Evolutionary conservation across 2,113 vertebrate genomes (phyloP).

Genomic region (Zonotrichia leucophrys): DNA sequence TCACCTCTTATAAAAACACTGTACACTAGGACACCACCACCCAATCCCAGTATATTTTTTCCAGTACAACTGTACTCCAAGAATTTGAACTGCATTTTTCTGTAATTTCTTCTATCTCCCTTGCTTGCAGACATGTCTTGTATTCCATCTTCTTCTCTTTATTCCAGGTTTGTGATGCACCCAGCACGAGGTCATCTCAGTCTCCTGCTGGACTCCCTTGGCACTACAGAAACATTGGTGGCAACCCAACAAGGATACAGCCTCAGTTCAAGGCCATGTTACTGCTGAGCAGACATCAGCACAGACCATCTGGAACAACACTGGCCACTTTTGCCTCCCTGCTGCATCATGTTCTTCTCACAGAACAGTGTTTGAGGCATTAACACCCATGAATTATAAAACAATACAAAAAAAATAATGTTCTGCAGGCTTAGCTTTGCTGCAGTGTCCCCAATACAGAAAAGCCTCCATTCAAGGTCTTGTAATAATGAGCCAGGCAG

Average conservation of each 20-base stretch:
- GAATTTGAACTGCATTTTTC: background rate
- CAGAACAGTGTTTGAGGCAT: background rate
- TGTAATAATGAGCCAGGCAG: background rate
- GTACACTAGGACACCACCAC: background rate
- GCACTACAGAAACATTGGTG: background rate
- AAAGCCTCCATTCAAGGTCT: background rate
- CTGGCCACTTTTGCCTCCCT: background rate
- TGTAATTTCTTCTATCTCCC: background rate
- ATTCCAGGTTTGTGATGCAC: background rate
- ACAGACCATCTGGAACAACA: accelerated
- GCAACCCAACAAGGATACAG: background rate
- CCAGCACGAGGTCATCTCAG: background rate
- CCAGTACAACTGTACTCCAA: background rate
- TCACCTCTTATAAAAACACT: background rate
- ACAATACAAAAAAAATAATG: background rate
- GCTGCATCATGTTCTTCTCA: background rate
- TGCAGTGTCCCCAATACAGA: background rate
- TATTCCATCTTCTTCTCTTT: background rate
- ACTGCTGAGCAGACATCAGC: background rate
- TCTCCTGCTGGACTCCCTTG: background rate
- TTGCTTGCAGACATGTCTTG: background rate
- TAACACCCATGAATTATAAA: conserved; percentile 3
- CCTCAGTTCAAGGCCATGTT: background rate
- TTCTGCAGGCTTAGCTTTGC: background rate
- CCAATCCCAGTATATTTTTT: background rate